Evolutionary conservation across 2,888 invertebrate species (phyloP), one percentile per base, ranked within the genome.

Genomic region (Trypoxylon attenuatum): DNA sequence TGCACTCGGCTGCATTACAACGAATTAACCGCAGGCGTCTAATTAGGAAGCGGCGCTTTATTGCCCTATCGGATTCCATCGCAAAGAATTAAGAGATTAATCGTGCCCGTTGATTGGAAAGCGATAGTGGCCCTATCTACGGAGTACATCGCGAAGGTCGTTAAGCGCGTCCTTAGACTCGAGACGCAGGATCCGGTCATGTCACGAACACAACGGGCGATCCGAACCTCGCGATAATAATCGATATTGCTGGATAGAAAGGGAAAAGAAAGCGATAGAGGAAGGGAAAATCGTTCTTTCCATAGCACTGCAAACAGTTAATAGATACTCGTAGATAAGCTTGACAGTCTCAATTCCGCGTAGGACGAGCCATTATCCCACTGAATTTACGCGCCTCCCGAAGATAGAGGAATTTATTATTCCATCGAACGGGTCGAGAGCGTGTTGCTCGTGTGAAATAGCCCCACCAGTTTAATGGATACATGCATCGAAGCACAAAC

Each of bases 321-420:
- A 60, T 55, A 55, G 60, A 67, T 46, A 57, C 46, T 13, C 52
- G 45, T 16, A 25, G 21, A 33, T 42, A 46, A 5, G 8, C 43
- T 52, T 15, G 15, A 19, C 0, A n/a, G 1, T 0, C 33, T 13
- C 8, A 22, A 6, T 6, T 19, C 22, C 5, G 33, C 25, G n/a
- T n/a, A n/a, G n/a, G 5, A 2, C 29, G n/a, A 5, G 15, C 47
- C 52, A 19, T 43, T 68, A 68, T 61, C 68, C 52, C 57, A 55
- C 47, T n/a, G 55, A 65, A 72, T 72, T 69, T 72, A 72, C 57
- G 62, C n/a, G 49, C 18, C 56, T 29, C 29, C 55, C 69, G 62
- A 72, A 72, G 72, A 72, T 72, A 72, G 59, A 61, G 56, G 25
- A 72, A 72, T 72, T 72, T 72, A 69, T 64, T 69, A 69, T 72